These are phyloP conservation scores for Bibio marci DNA, from an alignment of 2,888 invertebrate genomes.

Conservation along the genomic window DNA sequence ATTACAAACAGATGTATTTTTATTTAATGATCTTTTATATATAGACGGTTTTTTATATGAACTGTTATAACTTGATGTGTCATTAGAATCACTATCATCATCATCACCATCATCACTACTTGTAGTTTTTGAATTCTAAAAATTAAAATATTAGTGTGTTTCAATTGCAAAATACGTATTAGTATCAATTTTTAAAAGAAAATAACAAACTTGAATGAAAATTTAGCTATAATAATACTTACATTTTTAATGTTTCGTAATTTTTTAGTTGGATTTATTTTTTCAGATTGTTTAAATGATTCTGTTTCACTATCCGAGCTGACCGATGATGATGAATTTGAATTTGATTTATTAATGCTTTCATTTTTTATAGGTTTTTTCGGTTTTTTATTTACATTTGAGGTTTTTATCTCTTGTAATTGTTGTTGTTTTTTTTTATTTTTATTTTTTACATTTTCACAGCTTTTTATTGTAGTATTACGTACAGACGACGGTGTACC, in stretches of 20 bases:
- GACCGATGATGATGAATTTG: constrained; percentile 5
- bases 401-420: neutral
- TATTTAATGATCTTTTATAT: no score
- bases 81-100: constrained; percentile 2
- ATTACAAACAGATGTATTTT: no score
- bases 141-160: no score
- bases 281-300: neutral
- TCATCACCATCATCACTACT: constrained; percentile 1
- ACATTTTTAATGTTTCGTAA: neutral
- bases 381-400: neutral
- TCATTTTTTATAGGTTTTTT: neutral
- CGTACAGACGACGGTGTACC: no score
- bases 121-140: neutral
- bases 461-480: no score
- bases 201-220: neutral
- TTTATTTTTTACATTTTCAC: neutral
- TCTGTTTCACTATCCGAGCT: constrained; percentile 3
- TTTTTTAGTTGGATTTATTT: constrained; percentile 3
- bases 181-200: neutral
- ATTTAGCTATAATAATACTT: neutral
- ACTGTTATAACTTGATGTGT: no score
- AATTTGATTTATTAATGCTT: constrained; percentile 2
- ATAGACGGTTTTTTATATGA: no score
- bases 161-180: neutral
- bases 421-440: neutral